phyloP scores from a whole-genome alignment of 2,888 invertebrate genomes.

The Tipula vernalis region DNA sequence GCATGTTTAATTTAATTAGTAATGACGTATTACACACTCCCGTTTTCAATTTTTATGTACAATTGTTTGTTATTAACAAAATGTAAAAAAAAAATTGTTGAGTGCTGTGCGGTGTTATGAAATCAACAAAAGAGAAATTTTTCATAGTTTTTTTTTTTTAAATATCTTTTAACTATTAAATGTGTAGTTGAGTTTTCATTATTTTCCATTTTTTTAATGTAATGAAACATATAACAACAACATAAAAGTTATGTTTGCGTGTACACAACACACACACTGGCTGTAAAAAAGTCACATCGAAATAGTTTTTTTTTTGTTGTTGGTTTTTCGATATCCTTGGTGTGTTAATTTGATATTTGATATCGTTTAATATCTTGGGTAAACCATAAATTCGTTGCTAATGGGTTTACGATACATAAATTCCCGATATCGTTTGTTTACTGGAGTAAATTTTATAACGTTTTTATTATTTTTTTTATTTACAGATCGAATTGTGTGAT shows the following conservation, averaged over 20 bases:
- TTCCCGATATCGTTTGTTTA: background rate
- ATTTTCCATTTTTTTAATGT: background rate
- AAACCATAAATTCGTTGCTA: background rate
- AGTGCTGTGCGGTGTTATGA: background rate
- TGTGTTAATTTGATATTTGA: background rate
- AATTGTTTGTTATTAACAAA: background rate
- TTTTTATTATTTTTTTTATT: conserved; percentile 10
- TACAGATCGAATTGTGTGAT: conserved; percentile 20
- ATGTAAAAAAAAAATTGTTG: background rate
- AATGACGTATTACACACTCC: background rate
- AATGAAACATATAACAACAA: background rate
- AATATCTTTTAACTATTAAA: background rate
- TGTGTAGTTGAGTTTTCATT: background rate
- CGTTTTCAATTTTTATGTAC: background rate
- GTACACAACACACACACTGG: background rate
- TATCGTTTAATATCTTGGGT: background rate
- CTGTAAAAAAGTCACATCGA: background rate
- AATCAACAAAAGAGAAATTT: background rate
- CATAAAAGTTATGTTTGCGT: background rate
- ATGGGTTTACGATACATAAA: background rate
- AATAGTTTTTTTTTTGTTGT: background rate
- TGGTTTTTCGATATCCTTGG: background rate
- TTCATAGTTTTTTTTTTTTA: background rate
- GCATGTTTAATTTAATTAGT: background rate
- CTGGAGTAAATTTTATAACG: background rate